phyloP scores from a whole-genome alignment of 2,888 invertebrate genomes.

The Hydroisotoma schaefferi region DNA sequence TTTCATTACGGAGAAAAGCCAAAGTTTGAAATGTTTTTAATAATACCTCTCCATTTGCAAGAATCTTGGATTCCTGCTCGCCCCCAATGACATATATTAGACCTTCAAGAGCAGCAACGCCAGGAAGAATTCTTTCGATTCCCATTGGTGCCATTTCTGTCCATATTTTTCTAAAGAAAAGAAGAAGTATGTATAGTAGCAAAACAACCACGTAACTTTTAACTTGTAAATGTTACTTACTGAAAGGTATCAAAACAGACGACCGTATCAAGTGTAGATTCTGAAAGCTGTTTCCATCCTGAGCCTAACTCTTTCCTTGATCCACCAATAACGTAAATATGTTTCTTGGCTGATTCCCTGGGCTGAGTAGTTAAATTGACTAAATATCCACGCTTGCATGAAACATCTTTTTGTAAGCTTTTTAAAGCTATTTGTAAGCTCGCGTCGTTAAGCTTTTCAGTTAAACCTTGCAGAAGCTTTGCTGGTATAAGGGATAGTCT shows the following conservation, averaged over 20 bases:
- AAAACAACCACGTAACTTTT: slow-evolving; percentile 1
- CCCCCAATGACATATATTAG: slow-evolving; percentile 88
- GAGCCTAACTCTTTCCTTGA: slow-evolving; percentile 72
- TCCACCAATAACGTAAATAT: slow-evolving; percentile 83
- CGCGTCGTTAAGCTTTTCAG: slow-evolving; percentile 66
- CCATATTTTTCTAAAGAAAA: slow-evolving; percentile 64
- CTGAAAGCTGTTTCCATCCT: slow-evolving; percentile 69
- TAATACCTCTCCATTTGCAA: slow-evolving; percentile 77
- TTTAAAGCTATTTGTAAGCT: slow-evolving; percentile 61
- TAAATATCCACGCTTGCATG: slow-evolving; percentile 39
- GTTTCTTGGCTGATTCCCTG: slow-evolving; percentile 70
- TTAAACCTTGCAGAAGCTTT: slow-evolving; percentile 70
- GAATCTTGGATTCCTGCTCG: slow-evolving; percentile 82
- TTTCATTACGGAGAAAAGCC: too few relatives aligned
- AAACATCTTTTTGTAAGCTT: slow-evolving; percentile 71
- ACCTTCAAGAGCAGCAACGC: slow-evolving; percentile 77
- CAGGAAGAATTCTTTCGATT: slow-evolving; percentile 80
- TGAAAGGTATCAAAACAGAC: slow-evolving; percentile 74
- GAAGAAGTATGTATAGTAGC: not conserved
- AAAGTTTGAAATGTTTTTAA: too few relatives aligned
- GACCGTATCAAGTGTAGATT: slow-evolving; percentile 77
- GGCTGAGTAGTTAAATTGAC: slow-evolving; percentile 41
- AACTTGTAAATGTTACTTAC: slow-evolving; percentile 22
- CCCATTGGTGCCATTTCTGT: slow-evolving; percentile 74
- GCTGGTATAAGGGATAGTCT: slow-evolving; percentile 78